Percentiles rank a stretch among this genome's conserved stretches.
Conservation (phyloP, 53 echinoderm and acorn worm genomes). For the Crossaster papposus region DNA sequence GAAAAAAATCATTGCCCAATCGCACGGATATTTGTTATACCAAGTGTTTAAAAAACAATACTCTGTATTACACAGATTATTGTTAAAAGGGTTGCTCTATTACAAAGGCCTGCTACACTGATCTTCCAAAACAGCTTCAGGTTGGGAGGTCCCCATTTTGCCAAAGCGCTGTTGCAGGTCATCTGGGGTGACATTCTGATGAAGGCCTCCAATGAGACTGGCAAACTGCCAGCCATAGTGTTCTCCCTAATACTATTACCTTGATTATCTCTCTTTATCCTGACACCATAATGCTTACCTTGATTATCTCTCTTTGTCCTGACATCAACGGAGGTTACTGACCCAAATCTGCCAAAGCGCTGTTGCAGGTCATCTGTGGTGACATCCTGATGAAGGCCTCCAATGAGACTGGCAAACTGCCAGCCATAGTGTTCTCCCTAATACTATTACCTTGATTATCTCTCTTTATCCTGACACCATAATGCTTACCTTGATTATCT, state of each 20-base stretch:
- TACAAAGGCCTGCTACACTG: too few relatives aligned
- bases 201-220: constrained; percentile 85
- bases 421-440: too few relatives aligned
- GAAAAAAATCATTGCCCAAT: not conserved
- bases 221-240: too few relatives aligned
- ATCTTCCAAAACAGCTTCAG: too few relatives aligned
- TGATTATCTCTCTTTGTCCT: constrained; percentile 73
- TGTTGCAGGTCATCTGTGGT: constrained; percentile 67
- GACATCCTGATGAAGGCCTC: constrained; percentile 72
- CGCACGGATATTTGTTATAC: not conserved
- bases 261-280: too few relatives aligned
- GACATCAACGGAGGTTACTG: constrained; percentile 71
- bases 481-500: constrained; percentile 72
- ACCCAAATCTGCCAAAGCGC: constrained; percentile 79
- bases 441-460: too few relatives aligned
- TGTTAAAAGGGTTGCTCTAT: too few relatives aligned
- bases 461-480: too few relatives aligned
- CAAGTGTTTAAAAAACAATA: too few relatives aligned
- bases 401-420: too few relatives aligned
- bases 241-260: too few relatives aligned
- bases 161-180: constrained; percentile 77
- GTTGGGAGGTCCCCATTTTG: constrained; percentile 73
- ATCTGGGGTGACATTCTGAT: constrained; percentile 51
- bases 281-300: constrained; percentile 51
- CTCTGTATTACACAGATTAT: too few relatives aligned